phyloP scores from a whole-genome alignment of 2,888 invertebrate genomes.

The Ypsolopha sequella region DNA sequence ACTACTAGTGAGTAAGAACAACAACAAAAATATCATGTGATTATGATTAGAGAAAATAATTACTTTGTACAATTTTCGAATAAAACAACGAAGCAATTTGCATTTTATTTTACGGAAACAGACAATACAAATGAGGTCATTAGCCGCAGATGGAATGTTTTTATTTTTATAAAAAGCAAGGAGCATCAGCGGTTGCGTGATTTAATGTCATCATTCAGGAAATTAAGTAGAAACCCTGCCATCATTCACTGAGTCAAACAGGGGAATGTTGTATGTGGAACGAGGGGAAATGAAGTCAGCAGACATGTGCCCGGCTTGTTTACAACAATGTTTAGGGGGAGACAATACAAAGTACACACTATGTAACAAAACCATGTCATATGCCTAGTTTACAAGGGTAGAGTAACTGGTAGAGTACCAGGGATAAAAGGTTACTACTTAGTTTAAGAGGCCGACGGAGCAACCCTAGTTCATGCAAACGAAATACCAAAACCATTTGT shows the following conservation, averaged over 20 bases:
- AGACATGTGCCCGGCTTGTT: too few relatives aligned
- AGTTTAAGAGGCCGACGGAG: too few relatives aligned
- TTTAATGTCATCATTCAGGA: constrained; percentile 32
- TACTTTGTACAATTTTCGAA: constrained; percentile 36
- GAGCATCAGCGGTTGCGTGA: constrained; percentile 29
- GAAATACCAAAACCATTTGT: too few relatives aligned
- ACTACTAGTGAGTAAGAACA: too few relatives aligned
- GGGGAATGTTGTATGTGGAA: neutral
- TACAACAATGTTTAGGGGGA: too few relatives aligned
- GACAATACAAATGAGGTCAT: constrained; percentile 20
- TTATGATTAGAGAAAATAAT: constrained; percentile 5
- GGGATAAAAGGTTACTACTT: too few relatives aligned
- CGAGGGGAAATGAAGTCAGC: too few relatives aligned
- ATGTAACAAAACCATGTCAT: too few relatives aligned
- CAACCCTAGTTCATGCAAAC: too few relatives aligned
- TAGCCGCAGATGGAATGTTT: constrained; percentile 21
- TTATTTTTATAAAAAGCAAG: constrained; percentile 5
- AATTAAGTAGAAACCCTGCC: constrained; percentile 20
- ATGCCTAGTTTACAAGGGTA: too few relatives aligned
- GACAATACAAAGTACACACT: too few relatives aligned
- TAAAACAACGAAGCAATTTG: constrained; percentile 43
- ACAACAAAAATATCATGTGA: neutral
- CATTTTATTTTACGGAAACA: constrained; percentile 38
- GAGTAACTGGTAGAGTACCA: too few relatives aligned
- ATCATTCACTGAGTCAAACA: neutral